Evolutionary conservation across 2,113 vertebrate species (phyloP), one percentile per base, ranked within the genome.

Genomic region (Scopus umbretta): DNA sequence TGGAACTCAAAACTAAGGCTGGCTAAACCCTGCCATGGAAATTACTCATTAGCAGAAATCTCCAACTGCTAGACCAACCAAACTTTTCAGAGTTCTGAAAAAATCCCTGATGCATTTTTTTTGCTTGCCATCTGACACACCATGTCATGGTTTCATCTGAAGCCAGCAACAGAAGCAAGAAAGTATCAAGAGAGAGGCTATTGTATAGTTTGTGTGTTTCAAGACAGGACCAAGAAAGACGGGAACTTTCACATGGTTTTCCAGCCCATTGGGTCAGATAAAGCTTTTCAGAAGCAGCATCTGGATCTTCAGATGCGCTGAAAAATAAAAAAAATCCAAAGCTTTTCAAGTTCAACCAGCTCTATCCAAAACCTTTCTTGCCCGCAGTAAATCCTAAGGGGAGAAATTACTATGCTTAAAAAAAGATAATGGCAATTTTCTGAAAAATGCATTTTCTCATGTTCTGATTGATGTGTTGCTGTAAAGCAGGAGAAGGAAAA

Each of bases 401-500:
- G 89, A 86, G 88, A 95, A 95, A 96, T 95, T 94, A 88, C 85
- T 94, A 61, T 91, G 61, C 88, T 94, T 92, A 50, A 86, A 91
- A 95, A 94, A 88, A 91, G 65, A 92, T 91, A 96, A 96, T 96
- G 94, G 45, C 71, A 95, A 92, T 95, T 96, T 97, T 96, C 83
- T 96, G 92, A 81, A 94, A 97, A 96, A 94, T 93, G 80, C 80
- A 86, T 92, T 96, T 95, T 95, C 75, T 94, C 84, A 72, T 71
- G 84, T 94, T 95, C 73, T 85, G 76, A 76, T 94, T 97, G 95
- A 95, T 93, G 80, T 97, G 84, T 91, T 97, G 78, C 94, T 95
- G 80, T 88, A 95, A 97, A 97, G 92, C 78, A 93, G 90, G 90
- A 92, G 92, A 93, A 97, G 91, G 88, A 93, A 92, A 94, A 95